Percentiles rank a stretch among this genome's conserved stretches.
These are phyloP conservation scores for Urocitellus parryii DNA, from an alignment of 2,113 vertebrate genomes.

Conservation along the genomic window DNA sequence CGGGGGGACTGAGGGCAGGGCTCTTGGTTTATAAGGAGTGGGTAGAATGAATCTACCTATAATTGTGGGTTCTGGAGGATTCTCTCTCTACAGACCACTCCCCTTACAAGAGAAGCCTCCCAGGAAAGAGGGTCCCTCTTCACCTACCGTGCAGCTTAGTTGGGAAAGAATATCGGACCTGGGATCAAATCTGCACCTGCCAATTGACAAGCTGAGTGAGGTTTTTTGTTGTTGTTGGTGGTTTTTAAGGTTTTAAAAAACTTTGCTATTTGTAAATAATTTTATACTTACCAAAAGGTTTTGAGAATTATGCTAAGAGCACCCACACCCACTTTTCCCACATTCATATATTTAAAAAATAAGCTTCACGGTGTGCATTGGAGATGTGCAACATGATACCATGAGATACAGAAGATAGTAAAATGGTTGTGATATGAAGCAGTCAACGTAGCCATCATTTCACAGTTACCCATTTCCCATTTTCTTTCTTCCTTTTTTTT, in stretches of 20 bases:
- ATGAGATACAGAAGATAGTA: background rate
- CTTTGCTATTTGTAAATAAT: background rate
- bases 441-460: background rate
- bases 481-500: too few species aligned
- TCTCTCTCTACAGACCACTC: background rate
- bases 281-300: background rate
- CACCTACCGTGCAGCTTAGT: rapidly evolving
- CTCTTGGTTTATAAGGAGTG: background rate
- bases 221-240: too few species aligned
- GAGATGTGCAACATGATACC: too few species aligned
- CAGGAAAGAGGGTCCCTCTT: background rate
- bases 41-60: background rate
- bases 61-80: background rate
- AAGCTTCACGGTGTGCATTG: background rate
- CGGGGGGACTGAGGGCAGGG: background rate
- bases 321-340: background rate
- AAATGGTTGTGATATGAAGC: background rate
- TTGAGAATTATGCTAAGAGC: background rate
- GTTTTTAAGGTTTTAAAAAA: background rate
- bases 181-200: background rate
- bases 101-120: background rate
- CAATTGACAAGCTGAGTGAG: background rate
- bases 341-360: background rate
- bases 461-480: background rate
- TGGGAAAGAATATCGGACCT: too few species aligned